Conservation (phyloP, 2,888 invertebrate genomes). For the Papilio protenor region DNA sequence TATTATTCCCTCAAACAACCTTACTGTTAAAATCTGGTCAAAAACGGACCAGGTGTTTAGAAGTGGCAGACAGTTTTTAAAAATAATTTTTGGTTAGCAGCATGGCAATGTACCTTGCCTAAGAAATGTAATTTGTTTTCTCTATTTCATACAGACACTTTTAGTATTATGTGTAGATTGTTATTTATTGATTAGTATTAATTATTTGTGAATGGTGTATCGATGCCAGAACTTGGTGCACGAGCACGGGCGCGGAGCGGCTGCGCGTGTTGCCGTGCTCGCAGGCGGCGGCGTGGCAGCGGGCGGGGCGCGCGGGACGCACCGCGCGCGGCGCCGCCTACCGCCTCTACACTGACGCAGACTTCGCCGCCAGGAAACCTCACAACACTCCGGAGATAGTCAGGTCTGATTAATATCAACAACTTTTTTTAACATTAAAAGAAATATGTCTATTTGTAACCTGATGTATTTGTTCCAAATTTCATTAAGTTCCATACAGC, state of each 20-base stretch:
- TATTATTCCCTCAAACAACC: no score
- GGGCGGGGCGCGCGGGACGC: constrained; percentile 94
- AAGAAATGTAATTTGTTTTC: no score
- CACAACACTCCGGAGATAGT: constrained; percentile 93
- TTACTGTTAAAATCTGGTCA: no score
- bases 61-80: no score
- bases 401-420: constrained; percentile 58
- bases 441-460: not conserved
- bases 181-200: no score
- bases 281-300: constrained; percentile 96
- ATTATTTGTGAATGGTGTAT: no score
- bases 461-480: not conserved
- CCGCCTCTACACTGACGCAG: constrained; percentile 90
- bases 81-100: no score
- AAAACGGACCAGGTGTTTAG: no score
- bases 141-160: no score
- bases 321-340: constrained; percentile 94
- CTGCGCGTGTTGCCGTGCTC: constrained; percentile 92
- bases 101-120: constrained; percentile 49
- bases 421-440: not conserved
- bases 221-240: constrained; percentile 87
- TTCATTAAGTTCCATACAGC: no score
- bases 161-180: no score
- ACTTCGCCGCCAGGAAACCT: constrained; percentile 88
- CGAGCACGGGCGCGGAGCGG: constrained; percentile 92